phyloP scores from a whole-genome alignment of 2,888 invertebrate genomes.

The Zeuzera pyrina region DNA sequence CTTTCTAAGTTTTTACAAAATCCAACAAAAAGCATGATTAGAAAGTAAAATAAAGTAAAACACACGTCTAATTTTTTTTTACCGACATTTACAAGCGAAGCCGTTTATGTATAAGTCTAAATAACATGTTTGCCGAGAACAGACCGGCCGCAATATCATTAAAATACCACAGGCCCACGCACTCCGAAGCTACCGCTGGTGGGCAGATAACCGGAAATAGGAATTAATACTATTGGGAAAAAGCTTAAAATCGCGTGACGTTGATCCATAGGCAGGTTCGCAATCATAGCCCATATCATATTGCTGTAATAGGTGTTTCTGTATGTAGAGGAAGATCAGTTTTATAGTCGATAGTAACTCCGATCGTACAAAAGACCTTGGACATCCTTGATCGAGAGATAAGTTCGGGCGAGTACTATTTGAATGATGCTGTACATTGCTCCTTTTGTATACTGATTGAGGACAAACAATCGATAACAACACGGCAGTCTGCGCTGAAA shows the following conservation, averaged over 20 bases:
- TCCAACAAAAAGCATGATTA: too few species aligned
- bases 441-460: too few species aligned
- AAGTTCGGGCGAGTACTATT: too few species aligned
- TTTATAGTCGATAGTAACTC: too few species aligned
- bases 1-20: too few species aligned
- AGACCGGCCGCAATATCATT: slow-evolving; percentile 32
- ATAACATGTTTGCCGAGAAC: slow-evolving; percentile 17
- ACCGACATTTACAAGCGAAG: background rate
- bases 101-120: slow-evolving; percentile 8
- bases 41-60: too few species aligned
- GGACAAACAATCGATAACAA: too few species aligned
- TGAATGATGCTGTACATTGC: too few species aligned
- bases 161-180: slow-evolving; percentile 45
- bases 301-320: slow-evolving; percentile 21
- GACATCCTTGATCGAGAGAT: too few species aligned
- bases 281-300: slow-evolving; percentile 23
- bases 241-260: background rate
- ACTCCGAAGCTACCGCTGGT: slow-evolving; percentile 16
- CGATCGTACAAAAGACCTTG: too few species aligned
- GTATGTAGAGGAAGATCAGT: slow-evolving; percentile 26
- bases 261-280: slow-evolving; percentile 15
- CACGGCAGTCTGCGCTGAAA: too few species aligned
- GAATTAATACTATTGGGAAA: background rate
- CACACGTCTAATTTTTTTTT: too few species aligned
- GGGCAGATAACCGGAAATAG: background rate